Evolutionary conservation across 2,797 vertebrate genomes (phyloP).

Genomic region (Euphonia xanthogaster): DNA sequence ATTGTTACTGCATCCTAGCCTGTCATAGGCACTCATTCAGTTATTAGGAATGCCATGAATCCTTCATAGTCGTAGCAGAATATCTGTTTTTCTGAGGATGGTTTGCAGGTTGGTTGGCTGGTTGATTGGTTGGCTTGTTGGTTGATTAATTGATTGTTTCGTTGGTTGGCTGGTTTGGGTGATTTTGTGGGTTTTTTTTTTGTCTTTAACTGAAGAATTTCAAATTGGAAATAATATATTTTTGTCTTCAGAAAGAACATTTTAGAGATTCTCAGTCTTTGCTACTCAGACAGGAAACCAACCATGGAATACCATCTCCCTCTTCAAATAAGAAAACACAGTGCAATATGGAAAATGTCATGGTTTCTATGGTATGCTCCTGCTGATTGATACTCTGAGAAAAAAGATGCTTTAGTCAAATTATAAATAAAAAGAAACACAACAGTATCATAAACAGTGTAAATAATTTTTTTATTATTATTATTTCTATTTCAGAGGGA

Average conservation of each 20-base stretch:
- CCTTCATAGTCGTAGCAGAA: neutral
- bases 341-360: neutral
- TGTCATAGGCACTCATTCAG: neutral
- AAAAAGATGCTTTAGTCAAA: neutral
- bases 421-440: neutral
- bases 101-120: neutral
- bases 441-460: neutral
- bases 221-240: rapidly evolving
- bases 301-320: neutral
- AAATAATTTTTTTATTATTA: neutral
- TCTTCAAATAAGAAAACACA: neutral
- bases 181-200: no score
- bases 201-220: neutral
- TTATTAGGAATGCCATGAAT: neutral
- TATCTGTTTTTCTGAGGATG: no score
- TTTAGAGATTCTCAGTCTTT: neutral
- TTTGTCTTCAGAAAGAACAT: neutral
- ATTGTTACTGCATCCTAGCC: neutral
- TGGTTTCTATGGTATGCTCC: neutral
- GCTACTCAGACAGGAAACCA: neutral
- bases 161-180: neutral
- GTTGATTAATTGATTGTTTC: neutral
- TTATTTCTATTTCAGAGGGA: neutral
- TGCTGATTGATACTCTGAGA: neutral
- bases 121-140: neutral